phyloP scores from a whole-genome alignment of 2,888 invertebrate genomes.

The Schizotus pectinicornis region DNA sequence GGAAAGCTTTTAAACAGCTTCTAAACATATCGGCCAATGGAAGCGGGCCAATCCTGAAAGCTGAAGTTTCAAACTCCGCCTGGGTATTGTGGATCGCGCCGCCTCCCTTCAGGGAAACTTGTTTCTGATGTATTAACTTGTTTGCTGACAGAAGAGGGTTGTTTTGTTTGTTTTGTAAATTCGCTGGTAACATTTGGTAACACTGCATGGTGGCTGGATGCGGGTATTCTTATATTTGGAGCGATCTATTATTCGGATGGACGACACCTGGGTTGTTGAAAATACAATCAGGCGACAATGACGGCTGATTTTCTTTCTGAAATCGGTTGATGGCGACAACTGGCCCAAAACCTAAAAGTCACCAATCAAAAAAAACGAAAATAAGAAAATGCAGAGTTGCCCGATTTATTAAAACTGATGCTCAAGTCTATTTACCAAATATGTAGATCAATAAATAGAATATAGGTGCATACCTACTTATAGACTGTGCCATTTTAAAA shows the following conservation, averaged over 20 bases:
- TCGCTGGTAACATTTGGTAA: constrained; percentile 49
- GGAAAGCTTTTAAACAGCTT: constrained; percentile 21
- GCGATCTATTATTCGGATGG: constrained; percentile 28
- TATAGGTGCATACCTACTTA: too few relatives aligned
- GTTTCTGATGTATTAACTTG: constrained; percentile 42
- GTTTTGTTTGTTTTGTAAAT: constrained; percentile 54
- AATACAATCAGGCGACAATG: too few relatives aligned
- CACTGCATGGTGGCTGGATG: constrained; percentile 43
- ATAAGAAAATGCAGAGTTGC: too few relatives aligned
- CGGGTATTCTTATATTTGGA: constrained; percentile 33
- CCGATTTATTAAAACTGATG: too few relatives aligned
- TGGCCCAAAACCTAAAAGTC: too few relatives aligned
- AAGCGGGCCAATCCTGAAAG: constrained; percentile 31
- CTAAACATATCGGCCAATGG: constrained; percentile 32
- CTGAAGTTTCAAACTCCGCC: constrained; percentile 17
- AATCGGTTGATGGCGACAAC: too few relatives aligned
- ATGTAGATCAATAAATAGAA: too few relatives aligned
- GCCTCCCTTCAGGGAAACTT: constrained; percentile 35
- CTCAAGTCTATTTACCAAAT: too few relatives aligned
- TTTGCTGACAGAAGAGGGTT: constrained; percentile 46
- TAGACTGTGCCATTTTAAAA: too few relatives aligned
- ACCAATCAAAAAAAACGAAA: too few relatives aligned
- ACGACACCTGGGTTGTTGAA: constrained; percentile 34
- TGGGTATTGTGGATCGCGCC: constrained; percentile 32
- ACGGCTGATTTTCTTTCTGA: too few relatives aligned